Percentiles rank a stretch among this genome's conserved stretches.
Evolutionary conservation across 2,113 vertebrate species (phyloP).

Genomic region (Lepus americanus): DNA sequence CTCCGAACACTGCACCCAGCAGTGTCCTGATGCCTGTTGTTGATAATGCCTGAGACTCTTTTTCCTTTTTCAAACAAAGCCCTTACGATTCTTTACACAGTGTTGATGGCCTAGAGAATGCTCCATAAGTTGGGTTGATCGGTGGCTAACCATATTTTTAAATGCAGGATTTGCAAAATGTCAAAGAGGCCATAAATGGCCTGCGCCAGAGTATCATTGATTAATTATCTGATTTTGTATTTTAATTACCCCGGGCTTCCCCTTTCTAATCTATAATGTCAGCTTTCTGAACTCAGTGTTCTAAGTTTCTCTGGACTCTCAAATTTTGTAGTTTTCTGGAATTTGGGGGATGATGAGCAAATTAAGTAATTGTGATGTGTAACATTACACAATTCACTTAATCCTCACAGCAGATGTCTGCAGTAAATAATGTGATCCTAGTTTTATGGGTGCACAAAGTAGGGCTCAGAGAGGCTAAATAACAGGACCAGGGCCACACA

Average conservation of each 20-base stretch:
- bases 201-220: neutral
- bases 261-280: slow-evolving; percentile 19
- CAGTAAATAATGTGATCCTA: neutral
- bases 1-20: neutral
- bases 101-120: neutral
- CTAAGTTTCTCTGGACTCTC: slow-evolving; percentile 50
- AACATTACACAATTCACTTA: neutral
- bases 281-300: neutral
- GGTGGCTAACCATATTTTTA: neutral
- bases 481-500: neutral
- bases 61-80: neutral
- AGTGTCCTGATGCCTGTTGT: neutral
- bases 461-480: neutral
- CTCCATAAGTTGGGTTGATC: neutral
- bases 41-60: neutral
- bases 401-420: neutral
- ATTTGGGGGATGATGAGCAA: neutral
- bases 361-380: neutral
- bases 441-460: slow-evolving; percentile 5
- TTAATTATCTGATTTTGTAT: neutral
- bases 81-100: neutral
- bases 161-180: slow-evolving; percentile 4
- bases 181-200: neutral
- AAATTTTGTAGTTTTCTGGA: slow-evolving; percentile 34
- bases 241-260: slow-evolving; percentile 55